Evolutionary conservation across 1,140 invertebrate genomes (phyloP).

Genomic region (Contarinia nasturtii): DNA sequence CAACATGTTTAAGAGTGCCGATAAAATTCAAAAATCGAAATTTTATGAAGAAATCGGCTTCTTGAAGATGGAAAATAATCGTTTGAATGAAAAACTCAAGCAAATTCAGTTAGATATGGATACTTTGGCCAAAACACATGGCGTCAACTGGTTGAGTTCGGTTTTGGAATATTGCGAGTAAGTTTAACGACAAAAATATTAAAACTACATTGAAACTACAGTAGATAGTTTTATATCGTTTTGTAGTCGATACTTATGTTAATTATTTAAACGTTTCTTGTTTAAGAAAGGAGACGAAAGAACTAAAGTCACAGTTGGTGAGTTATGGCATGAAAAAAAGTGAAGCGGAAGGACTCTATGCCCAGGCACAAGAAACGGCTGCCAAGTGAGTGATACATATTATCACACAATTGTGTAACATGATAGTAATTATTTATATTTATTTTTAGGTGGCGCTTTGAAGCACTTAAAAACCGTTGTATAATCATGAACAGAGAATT

Average conservation of each 20-base stretch:
- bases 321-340: slow-evolving; percentile 18
- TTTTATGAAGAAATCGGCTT: slow-evolving; percentile 17
- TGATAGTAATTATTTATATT: no score
- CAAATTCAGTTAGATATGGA: slow-evolving; percentile 13
- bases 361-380: slow-evolving; percentile 16
- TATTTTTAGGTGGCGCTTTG: slow-evolving; percentile 19
- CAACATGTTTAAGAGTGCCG: slow-evolving; percentile 20
- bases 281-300: slow-evolving; percentile 20
- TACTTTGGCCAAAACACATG: slow-evolving; percentile 16
- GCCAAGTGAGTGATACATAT: slow-evolving; percentile 10
- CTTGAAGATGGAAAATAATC: slow-evolving; percentile 13
- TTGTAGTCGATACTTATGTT: no score
- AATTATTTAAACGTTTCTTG: no score
- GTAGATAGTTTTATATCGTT: no score
- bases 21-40: slow-evolving; percentile 19
- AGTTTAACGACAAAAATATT: slow-evolving; percentile 9
- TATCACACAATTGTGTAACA: no score
- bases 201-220: no score
- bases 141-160: slow-evolving; percentile 20
- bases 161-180: slow-evolving; percentile 24
- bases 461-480: slow-evolving; percentile 20
- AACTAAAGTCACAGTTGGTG: slow-evolving; percentile 17
- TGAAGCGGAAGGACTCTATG: slow-evolving; percentile 16
- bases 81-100: slow-evolving; percentile 12
- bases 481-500: slow-evolving; percentile 20